Conservation (phyloP, 2,113 vertebrate genomes). For the Caretta caretta region DNA sequence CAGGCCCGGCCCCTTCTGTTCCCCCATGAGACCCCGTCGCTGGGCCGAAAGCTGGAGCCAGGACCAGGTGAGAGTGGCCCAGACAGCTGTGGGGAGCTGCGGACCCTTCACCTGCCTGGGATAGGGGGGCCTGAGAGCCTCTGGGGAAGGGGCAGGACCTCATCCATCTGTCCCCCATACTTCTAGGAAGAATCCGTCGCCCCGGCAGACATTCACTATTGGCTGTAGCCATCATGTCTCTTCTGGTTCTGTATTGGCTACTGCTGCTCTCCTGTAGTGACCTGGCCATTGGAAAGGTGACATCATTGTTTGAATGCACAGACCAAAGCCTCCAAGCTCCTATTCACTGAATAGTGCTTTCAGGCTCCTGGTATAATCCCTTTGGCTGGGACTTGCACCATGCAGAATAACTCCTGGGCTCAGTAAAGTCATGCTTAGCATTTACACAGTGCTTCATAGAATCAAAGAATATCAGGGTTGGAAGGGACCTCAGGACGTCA, state of each 20-base stretch:
- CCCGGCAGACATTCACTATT: background rate
- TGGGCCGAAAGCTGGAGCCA: too few relatives aligned
- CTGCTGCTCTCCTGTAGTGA: background rate
- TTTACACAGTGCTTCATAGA: rapidly evolving
- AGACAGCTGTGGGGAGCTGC: too few relatives aligned
- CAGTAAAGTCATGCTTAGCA: background rate
- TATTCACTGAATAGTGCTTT: background rate
- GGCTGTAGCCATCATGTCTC: background rate
- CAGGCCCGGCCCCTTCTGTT: too few relatives aligned
- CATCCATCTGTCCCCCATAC: too few relatives aligned
- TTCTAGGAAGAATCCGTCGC: too few relatives aligned
- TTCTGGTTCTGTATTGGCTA: background rate
- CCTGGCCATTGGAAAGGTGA: background rate
- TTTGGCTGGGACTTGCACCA: background rate
- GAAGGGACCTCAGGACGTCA: too few relatives aligned
- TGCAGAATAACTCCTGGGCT: background rate
- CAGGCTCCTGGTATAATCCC: background rate
- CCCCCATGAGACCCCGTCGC: too few relatives aligned
- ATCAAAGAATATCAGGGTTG: too few relatives aligned
- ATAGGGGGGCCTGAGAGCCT: too few relatives aligned
- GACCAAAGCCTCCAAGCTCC: background rate
- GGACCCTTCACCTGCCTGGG: too few relatives aligned
- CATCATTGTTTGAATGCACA: background rate
- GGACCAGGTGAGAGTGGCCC: too few relatives aligned
- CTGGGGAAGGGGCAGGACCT: too few relatives aligned